phyloP scores from a whole-genome alignment of 2,797 vertebrate genomes.

The Pseudomugil gertrudae region DNA sequence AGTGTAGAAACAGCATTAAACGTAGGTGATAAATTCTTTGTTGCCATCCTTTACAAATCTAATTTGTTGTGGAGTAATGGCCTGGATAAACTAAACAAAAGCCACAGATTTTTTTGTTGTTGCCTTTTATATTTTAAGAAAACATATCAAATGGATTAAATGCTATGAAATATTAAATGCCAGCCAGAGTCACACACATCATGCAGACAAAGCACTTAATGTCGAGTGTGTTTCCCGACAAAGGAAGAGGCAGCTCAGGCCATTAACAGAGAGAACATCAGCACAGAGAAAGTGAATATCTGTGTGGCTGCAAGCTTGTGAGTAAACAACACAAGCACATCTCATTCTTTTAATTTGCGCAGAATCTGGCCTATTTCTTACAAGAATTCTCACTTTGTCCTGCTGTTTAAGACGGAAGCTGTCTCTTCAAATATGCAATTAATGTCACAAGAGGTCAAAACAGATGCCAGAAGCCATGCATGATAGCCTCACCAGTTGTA shows the following conservation, averaged over 20 bases:
- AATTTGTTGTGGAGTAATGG: slow-evolving; percentile 67
- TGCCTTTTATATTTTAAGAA: slow-evolving; percentile 51
- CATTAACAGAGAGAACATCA: slow-evolving; percentile 76
- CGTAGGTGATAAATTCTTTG: slow-evolving; percentile 55
- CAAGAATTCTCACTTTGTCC: slow-evolving; percentile 65
- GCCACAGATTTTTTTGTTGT: slow-evolving; percentile 40
- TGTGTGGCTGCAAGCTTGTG: slow-evolving; percentile 17
- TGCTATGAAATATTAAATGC: slow-evolving; percentile 80
- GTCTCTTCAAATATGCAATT: slow-evolving; percentile 29
- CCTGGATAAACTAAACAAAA: slow-evolving; percentile 66
- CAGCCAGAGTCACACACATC: slow-evolving; percentile 70
- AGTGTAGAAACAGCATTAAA: slow-evolving; percentile 38
- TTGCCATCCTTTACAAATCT: slow-evolving; percentile 60
- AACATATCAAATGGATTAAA: slow-evolving; percentile 82
- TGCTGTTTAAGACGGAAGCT: slow-evolving; percentile 14
- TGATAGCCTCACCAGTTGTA: slow-evolving; percentile 52
- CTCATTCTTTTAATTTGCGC: slow-evolving; percentile 29
- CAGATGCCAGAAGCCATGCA: slow-evolving; percentile 44
- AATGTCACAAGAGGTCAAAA: slow-evolving; percentile 33
- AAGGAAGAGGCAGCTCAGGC: slow-evolving; percentile 64
- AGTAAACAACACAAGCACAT: slow-evolving; percentile 43
- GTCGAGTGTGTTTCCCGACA: slow-evolving; percentile 79
- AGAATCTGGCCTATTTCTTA: slow-evolving; percentile 28
- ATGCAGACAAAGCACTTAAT: slow-evolving; percentile 73
- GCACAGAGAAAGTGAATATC: slow-evolving; percentile 41